Evolutionary conservation across 1,140 invertebrate species (phyloP), one percentile per base, ranked within the genome.

Genomic region (Drosophila repletoides): DNA sequence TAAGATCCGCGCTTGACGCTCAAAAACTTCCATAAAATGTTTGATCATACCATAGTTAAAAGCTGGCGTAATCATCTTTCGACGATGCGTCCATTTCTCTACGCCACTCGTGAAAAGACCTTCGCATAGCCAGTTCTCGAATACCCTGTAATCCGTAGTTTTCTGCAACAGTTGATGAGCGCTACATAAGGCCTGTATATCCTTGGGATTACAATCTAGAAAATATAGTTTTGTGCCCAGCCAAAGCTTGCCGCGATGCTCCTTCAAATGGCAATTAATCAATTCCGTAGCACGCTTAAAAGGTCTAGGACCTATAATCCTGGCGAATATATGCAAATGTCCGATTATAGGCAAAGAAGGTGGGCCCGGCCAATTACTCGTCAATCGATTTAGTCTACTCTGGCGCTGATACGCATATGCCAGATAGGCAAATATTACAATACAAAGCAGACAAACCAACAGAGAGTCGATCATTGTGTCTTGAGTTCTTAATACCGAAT

Each of bases 41-140:
- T 68, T 80, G 9, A 86, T 66, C 80, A 97, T 96, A 70, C 94
- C 94, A 80, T 97, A 97, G 89, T 97, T 96, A 88, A 98, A 98
- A 0, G 96, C 93, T 1, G 96, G 96, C 0, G 95, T 97, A 5
- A 98, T 88, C 48, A 98, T 92, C 91, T 95, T 97, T 28, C 97
- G 91, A 38, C 96, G 91, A 0, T 89, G 75, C 15, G 92, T 92
- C 96, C 97, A 98, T 91, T 96, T 97, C 1, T 90, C 88, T 22
- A 95, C 95, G 52, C 74, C 22, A 41, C 93, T 93, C 0, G 93
- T 93, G 1, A 95, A 88, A 15, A 95, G 88, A 34, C 95, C 95
- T 5, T 91, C 92, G 5, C 91, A 91, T 2, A 95, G 90, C 94
- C 94, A 95, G 4, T 93, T 92, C 49, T 92, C 88, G 0, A 96